Evolutionary conservation across 2,113 vertebrate genomes (phyloP), one percentile per base, ranked within the genome.

Genomic region (Condylura cristata): DNA sequence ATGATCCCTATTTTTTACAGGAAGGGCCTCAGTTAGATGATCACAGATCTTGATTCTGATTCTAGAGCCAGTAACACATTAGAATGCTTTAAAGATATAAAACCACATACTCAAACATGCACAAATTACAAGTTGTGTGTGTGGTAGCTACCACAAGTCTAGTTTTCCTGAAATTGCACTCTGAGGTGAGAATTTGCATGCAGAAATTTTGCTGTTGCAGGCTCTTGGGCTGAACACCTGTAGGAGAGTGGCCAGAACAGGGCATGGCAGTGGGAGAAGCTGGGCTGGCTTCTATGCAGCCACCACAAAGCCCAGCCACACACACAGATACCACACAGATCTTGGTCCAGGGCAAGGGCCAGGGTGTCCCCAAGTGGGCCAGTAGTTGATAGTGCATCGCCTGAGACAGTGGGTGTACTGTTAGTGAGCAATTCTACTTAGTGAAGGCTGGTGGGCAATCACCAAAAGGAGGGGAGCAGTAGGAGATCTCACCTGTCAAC

Each of bases 1-100:
- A 56, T 65, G 30, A 90, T 76, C 22, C 14, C 17, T 26, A 41
- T 41, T 79, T 89, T 85, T 28, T 63, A 91, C 34, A 92, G 41
- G 24, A 92, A 91, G 4, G 14, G 2, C 11, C 30, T 51, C 10
- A 30, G 11, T n/a, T 83, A 79, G 18, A 71, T 24, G 51, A 37
- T 41, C 56, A 76, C 30, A 92, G 18, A 46, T 34, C 32, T 78
- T n/a, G 28, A 71, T 76, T 75, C 41, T 53, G 37, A 79, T 34
- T 81, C 34, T 30, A 26, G 18, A 60, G 26, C 28, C 34, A 81
- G n/a, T 13, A 63, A 12, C 12, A 83, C 51, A 37, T 78, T 34
- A 28, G 30, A 56, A 37, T 6, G 32, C 6, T 68, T 8, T 68
- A 71, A 71, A 71, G 68, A 22, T 44, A n/a, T 18, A 68, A 6